Evolutionary conservation across 2,113 vertebrate species (phyloP), one percentile per base, ranked within the genome.

Genomic region (Silurus glanis): DNA sequence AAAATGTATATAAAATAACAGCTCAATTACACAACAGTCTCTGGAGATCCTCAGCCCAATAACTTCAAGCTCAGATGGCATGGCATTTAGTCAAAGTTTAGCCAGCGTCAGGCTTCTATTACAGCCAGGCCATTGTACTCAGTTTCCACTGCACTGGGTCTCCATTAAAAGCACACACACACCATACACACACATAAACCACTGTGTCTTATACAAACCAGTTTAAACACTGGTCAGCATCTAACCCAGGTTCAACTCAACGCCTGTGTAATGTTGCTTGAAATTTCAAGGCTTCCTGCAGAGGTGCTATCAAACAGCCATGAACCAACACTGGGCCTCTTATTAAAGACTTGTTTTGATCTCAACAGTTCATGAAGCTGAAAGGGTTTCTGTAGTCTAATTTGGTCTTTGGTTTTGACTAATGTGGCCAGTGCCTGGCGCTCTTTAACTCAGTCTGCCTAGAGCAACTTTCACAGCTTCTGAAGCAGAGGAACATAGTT

Each of bases 51-150:
- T 56, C 28, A 21, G 76, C 25, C 58, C 55, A 45, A 21, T 80
- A 80, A 59, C 9, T 19, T 45, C n/a, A 21, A 59, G 78, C 25
- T 58, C 78, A 23, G 55, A 45, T 21, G 78, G n/a, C 76, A 37
- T 6, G 53, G 69, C 21, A 61, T 16, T 74, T 59, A 84, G 69
- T 59, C 83, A 84, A 74, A 47, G 55, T 75, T 84, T 25, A 72
- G 28, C 55, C 37, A 59, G 21, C 28, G 8, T 47, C 19, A 5
- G 17, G 53, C 69, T 56, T 59, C 56, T 19, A 47, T 25, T 45
- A 75, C 83, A 84, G 78, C 55, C 78, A 37, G 76, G 55, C 17
- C 17, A 61, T 53, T 80, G 78, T 59, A 58, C 45, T 59, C 28
- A 13, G 17, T 37, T 80, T 59, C 78, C 28, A 61, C 28, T 21